Evolutionary conservation across 2,113 vertebrate genomes (phyloP).

Genomic region (Cichladusa arquata): DNA sequence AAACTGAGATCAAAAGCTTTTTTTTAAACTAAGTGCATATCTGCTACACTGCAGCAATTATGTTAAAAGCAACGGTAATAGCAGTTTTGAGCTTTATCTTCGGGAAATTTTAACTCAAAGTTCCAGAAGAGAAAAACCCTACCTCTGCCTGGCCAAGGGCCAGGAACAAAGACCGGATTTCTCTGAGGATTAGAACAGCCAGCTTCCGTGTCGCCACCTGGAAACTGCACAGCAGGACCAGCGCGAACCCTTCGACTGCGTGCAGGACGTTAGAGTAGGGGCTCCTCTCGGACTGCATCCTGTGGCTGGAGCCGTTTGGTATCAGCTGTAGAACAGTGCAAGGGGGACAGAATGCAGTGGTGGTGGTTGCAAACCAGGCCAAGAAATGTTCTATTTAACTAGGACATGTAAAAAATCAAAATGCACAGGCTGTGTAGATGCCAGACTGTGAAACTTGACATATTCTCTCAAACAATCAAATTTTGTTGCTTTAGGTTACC

Average conservation of each 20-base stretch:
- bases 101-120: not conserved
- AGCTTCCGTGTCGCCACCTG: slow-evolving; percentile 93
- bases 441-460: not conserved
- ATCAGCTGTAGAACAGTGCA: slow-evolving; percentile 64
- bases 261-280: slow-evolving; percentile 92
- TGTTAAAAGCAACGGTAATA: not conserved
- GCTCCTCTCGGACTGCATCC: slow-evolving; percentile 76
- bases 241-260: slow-evolving; percentile 88
- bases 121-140: slow-evolving; percentile 29
- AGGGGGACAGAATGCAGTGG: not conserved
- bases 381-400: not conserved
- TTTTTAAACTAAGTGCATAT: not conserved
- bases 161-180: slow-evolving; percentile 90
- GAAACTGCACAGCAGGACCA: slow-evolving; percentile 95
- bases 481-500: not conserved
- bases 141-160: slow-evolving; percentile 94
- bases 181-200: slow-evolving; percentile 91
- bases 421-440: not conserved
- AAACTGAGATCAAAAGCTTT: not conserved
- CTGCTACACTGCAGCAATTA: not conserved
- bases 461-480: not conserved
- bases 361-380: not conserved
- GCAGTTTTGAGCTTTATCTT: not conserved
- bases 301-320: slow-evolving; percentile 81
- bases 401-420: not conserved